phyloP scores from a whole-genome alignment of 2,888 invertebrate genomes.

The Melinaea menophilus region DNA sequence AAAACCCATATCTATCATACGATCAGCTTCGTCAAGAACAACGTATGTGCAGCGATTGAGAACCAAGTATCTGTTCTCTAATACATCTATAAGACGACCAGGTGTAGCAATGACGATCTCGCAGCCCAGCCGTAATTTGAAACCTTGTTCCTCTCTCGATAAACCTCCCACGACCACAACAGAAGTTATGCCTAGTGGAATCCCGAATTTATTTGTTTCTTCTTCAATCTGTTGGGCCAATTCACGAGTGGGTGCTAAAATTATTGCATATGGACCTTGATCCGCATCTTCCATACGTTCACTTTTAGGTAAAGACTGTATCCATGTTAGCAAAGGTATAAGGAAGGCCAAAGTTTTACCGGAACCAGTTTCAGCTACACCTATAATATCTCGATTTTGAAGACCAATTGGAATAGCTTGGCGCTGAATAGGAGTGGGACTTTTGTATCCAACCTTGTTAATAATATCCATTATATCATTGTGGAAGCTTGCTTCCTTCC shows the following conservation, averaged over 20 bases:
- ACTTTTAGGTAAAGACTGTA: slow-evolving; percentile 97
- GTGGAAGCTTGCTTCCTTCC: slow-evolving; percentile 96
- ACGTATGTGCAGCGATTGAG: slow-evolving; percentile 99
- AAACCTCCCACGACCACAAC: slow-evolving; percentile 99
- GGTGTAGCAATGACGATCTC: slow-evolving; percentile 99
- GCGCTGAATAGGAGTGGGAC: slow-evolving; percentile 99
- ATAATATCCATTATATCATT: slow-evolving; percentile 95
- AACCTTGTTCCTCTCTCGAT: slow-evolving; percentile 98
- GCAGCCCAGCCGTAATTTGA: slow-evolving; percentile 96
- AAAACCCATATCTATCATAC: slow-evolving; percentile 99
- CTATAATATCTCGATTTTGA: slow-evolving; percentile 97
- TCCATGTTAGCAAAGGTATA: slow-evolving; percentile 98
- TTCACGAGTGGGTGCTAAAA: slow-evolving; percentile 99
- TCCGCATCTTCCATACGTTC: slow-evolving; percentile 93
- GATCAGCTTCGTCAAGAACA: slow-evolving; percentile 96
- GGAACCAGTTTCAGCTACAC: slow-evolving; percentile 99
- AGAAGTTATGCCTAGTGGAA: slow-evolving; percentile 93
- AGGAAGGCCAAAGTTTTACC: slow-evolving; percentile 99
- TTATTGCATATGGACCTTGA: slow-evolving; percentile 99
- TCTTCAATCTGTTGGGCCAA: slow-evolving; percentile 99
- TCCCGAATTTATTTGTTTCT: slow-evolving; percentile 98
- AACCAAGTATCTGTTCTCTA: slow-evolving; percentile 98
- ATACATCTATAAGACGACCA: slow-evolving; percentile 98
- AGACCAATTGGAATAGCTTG: slow-evolving; percentile 99
- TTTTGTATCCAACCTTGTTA: slow-evolving; percentile 96